Base-by-base conservation (phyloP, 1,140 invertebrate genomes). In the Bactericera cockerelli region DNA sequence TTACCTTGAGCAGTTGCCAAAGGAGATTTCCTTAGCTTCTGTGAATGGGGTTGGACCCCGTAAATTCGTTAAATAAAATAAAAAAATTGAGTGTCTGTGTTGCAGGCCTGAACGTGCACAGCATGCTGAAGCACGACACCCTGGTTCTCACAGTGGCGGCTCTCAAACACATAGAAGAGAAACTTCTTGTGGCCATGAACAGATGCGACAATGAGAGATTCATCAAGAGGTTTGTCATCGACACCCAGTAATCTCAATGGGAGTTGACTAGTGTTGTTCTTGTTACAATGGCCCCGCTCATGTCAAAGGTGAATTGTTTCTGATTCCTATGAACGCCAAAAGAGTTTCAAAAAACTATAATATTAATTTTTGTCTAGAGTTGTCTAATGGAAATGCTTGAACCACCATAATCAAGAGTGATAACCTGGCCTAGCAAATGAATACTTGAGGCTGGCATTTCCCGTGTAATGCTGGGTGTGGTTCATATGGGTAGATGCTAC, bases 81-180 rank as follows among this genome's bases (percentile, higher is more conserved):
- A n/a, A n/a, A n/a, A n/a, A n/a, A n/a, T n/a, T n/a, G n/a, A n/a
- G 28, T 31, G 13, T 62, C 56, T 64, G 61, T 42, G 62, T 71
- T 61, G 13, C 57, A 77, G 75, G 86, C 16, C 71, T 89, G 1
- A 88, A 88, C 73, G 84, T 87, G 0, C 85, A 86, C 65, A 95
- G 79, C 70, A 96, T 99, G 89, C 70, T 98, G 31, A 99, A 98
- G 76, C 89, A 98, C 74, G 83, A 93, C 60, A 98, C 94, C 0
- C 69, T 99, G 14, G 83, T 99, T 1, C 69, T 99, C 0, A 98
- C 95, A 1, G 72, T 86, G 63, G 75, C 77, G 53, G 93, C 94
- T 10, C 79, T 90, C 0, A 81, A 93, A 67, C 76, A 78, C 64
- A 82, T 99, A 63, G 91, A 98, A 75, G 79, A 90, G 58, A 86